phyloP scores from a whole-genome alignment of 2,888 invertebrate species.

The Dryadula phaetusa region DNA sequence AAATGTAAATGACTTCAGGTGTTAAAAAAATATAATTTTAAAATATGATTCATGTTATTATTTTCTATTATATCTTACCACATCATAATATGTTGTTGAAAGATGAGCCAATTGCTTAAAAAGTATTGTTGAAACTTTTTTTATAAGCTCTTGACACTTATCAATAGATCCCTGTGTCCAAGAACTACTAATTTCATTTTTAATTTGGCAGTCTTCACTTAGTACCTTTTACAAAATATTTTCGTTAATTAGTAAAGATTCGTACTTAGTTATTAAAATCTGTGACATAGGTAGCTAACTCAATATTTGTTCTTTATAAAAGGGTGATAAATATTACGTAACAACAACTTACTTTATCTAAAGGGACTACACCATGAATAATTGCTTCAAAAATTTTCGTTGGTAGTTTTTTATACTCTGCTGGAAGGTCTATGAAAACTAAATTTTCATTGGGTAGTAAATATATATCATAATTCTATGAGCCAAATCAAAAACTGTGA shows the following conservation, averaged over 20 bases:
- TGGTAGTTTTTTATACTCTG: conserved; percentile 57
- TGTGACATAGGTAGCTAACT: no score
- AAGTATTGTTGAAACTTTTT: conserved; percentile 48
- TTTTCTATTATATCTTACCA: conserved; percentile 54
- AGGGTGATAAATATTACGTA: neutral
- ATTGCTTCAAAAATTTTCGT: conserved; percentile 67
- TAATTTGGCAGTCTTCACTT: conserved; percentile 55
- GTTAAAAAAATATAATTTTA: neutral
- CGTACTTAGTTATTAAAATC: no score
- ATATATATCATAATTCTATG: conserved; percentile 60
- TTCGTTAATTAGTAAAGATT: no score
- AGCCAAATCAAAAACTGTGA: conserved; percentile 61
- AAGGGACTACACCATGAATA: conserved; percentile 63
- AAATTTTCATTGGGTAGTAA: conserved; percentile 56
- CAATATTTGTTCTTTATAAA: neutral
- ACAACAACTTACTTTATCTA: conserved; percentile 57
- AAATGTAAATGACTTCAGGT: conserved; percentile 42
- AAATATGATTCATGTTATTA: neutral
- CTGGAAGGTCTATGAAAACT: conserved; percentile 54
- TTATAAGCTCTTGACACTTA: conserved; percentile 53
- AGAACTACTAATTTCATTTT: conserved; percentile 46
- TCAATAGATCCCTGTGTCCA: conserved; percentile 59
- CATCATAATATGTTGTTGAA: conserved; percentile 58
- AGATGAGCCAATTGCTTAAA: conserved; percentile 61
- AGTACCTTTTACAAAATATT: conserved; percentile 25